Conservation (phyloP, 92 coral and sea anemone species). For the Galaxea fascicularis region DNA sequence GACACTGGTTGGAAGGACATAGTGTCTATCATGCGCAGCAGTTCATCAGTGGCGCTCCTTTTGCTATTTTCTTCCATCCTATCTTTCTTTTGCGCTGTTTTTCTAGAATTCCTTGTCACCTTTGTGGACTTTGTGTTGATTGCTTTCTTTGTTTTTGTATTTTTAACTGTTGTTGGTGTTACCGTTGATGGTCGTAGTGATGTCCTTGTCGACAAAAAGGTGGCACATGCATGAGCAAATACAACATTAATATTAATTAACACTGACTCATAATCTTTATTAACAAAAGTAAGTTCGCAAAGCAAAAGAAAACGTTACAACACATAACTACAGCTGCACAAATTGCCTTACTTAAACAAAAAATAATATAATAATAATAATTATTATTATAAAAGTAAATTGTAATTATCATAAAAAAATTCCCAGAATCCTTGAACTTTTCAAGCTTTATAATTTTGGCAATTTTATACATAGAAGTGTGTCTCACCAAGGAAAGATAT, state of each 20-base stretch:
- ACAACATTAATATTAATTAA: neutral
- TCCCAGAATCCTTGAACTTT: too few relatives aligned
- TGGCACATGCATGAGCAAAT: neutral
- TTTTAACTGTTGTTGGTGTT: neutral
- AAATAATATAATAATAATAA: too few relatives aligned
- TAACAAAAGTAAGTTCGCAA: too few relatives aligned
- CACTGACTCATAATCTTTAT: neutral
- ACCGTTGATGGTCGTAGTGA: neutral
- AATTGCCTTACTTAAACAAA: too few relatives aligned
- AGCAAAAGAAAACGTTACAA: too few relatives aligned
- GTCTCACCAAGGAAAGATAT: too few relatives aligned
- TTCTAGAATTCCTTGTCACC: constrained; percentile 26
- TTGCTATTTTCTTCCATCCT: neutral
- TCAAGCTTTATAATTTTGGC: too few relatives aligned
- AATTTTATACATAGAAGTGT: too few relatives aligned
- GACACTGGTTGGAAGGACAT: constrained; percentile 38
- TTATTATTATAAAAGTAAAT: too few relatives aligned
- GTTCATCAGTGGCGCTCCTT: constrained; percentile 11
- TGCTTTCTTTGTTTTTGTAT: constrained; percentile 5
- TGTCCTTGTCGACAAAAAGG: neutral
- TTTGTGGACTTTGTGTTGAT: constrained; percentile 4
- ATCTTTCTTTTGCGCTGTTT: constrained; percentile 1
- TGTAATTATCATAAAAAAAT: too few relatives aligned
- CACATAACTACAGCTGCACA: too few relatives aligned
- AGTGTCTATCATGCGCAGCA: constrained; percentile 47